Evolutionary conservation across 2,888 invertebrate genomes (phyloP).

Genomic region (Coenonympha glycerion): DNA sequence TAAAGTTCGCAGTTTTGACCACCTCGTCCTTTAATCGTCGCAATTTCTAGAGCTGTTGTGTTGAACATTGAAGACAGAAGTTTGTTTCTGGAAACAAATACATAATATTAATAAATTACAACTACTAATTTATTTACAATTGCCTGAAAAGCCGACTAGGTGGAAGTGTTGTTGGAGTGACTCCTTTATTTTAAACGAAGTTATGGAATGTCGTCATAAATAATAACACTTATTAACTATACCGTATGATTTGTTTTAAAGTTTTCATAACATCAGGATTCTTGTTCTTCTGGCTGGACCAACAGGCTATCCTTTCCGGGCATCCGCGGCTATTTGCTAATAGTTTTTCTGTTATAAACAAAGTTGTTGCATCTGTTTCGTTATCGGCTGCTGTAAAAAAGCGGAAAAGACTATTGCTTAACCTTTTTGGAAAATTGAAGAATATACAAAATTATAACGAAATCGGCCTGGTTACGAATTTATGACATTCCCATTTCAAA

Average conservation of each 20-base stretch:
- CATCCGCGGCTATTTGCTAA: conserved; percentile 47
- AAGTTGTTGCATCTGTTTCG: conserved; percentile 36
- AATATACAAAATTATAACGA: not conserved
- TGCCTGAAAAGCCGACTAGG: too few species aligned
- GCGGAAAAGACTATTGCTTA: too few species aligned
- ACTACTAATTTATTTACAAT: not conserved
- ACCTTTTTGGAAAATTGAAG: not conserved
- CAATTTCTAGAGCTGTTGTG: conserved; percentile 68
- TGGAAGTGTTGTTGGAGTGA: too few species aligned
- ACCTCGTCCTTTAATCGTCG: conserved; percentile 56
- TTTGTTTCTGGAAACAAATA: conserved; percentile 53
- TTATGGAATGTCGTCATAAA: too few species aligned
- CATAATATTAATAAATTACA: not conserved
- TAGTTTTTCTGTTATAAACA: conserved; percentile 45
- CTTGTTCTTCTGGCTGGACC: conserved; percentile 43
- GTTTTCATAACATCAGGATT: conserved; percentile 35
- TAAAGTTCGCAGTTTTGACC: conserved; percentile 61
- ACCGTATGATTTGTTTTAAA: conserved; percentile 49
- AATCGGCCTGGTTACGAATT: conserved; percentile 27
- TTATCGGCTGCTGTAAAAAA: conserved; percentile 4
- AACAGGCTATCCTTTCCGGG: conserved; percentile 52
- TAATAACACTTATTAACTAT: conserved; percentile 12
- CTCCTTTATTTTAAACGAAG: too few species aligned
- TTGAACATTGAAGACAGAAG: conserved; percentile 64
- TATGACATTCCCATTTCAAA: conserved; percentile 50